Conservation (phyloP, 35 echinoderm and acorn worm genomes). For the Amphiura filiformis region DNA sequence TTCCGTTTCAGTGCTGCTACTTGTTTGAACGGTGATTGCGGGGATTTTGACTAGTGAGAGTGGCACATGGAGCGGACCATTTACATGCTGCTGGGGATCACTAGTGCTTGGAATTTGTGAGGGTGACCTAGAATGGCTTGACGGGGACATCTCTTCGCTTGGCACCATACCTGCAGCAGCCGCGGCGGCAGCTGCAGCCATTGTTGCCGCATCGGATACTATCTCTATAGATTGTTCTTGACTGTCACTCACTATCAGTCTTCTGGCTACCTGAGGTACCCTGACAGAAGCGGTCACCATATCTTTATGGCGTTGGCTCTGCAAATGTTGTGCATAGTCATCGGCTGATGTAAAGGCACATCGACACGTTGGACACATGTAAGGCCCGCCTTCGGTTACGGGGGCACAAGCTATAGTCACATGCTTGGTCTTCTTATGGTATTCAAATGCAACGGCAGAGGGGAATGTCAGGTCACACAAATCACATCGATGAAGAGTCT, state of each 20-base stretch:
- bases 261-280: conserved; percentile 39
- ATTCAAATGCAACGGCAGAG: conserved; percentile 40
- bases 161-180: not conserved
- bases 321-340: conserved; percentile 57
- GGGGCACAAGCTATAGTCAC: conserved; percentile 29
- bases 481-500: conserved; percentile 51
- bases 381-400: conserved; percentile 32
- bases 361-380: conserved; percentile 56
- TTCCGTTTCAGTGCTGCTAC: not conserved
- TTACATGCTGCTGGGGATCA: not conserved
- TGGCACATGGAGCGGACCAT: not conserved
- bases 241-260: not conserved
- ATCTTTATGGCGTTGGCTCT: conserved; percentile 52
- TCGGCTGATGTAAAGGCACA: conserved; percentile 44
- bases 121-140: not conserved
- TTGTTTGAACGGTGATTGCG: conserved; percentile 23
- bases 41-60: conserved; percentile 31
- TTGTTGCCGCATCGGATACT: conserved; percentile 2
- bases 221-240: conserved; percentile 19
- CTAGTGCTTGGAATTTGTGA: not conserved
- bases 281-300: conserved; percentile 50
- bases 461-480: conserved; percentile 56
- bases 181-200: conserved; percentile 5
- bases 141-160: not conserved
- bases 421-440: conserved; percentile 63